phyloP scores from a whole-genome alignment of 2,113 vertebrate species.

The Aythya baeri region DNA sequence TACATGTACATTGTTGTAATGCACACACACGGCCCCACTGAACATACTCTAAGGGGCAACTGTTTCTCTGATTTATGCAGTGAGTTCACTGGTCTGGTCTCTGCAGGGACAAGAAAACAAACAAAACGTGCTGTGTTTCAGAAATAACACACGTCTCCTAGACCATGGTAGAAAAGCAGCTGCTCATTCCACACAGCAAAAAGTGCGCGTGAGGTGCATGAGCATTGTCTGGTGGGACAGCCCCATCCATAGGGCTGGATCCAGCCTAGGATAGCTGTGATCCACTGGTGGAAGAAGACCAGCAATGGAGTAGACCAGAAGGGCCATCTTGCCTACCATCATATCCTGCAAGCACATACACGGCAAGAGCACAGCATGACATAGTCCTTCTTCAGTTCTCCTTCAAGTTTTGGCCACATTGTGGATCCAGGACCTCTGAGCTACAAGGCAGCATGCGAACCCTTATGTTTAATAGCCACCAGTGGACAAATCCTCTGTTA shows the following conservation, averaged over 20 bases:
- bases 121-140: neutral
- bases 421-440: neutral
- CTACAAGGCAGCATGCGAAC: neutral
- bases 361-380: neutral
- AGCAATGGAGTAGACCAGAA: neutral
- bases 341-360: accelerated
- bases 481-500: neutral
- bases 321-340: accelerated
- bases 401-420: neutral
- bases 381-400: neutral
- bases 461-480: neutral
- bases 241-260: accelerated
- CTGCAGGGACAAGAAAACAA: neutral
- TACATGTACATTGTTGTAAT: neutral
- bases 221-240: neutral
- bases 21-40: neutral
- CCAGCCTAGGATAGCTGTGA: neutral
- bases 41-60: neutral
- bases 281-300: neutral
- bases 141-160: neutral
- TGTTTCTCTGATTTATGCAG: neutral
- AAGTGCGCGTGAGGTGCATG: neutral
- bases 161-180: neutral
- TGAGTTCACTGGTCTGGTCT: neutral
- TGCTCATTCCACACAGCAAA: neutral